Evolutionary conservation across 1,140 invertebrate species (phyloP), one percentile per base, ranked within the genome.

Genomic region (Copidosoma floridanum): DNA sequence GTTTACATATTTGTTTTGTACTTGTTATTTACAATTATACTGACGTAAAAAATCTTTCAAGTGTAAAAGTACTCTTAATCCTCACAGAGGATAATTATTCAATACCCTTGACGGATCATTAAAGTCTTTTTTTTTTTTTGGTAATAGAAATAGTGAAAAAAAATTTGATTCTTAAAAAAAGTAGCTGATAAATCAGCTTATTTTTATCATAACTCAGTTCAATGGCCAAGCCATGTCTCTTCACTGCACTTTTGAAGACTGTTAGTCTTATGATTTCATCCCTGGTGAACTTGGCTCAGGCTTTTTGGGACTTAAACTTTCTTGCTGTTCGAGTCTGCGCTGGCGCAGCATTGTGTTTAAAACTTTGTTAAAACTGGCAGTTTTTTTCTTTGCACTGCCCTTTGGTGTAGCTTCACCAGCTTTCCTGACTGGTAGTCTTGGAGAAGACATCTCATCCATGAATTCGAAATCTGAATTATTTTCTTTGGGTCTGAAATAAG

Each of bases 371-470:
- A 89, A 85, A 37, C 86, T 89, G 0, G 88, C 88, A 1, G 87
- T 89, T 75, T 89, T 89, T 74, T 89, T 89, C 68, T 89, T 90
- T 0, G 88, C 87, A 64, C 87, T 88, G 5, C 87, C 87, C 66
- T 88, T 84, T 14, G 87, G 81, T 5, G 85, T 85, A 53, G 84
- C 85, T 61, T 80, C 77, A 0, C 85, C 85, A 60, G 85, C 83
- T 64, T 85, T 81, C 14, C 83, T 72, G 7, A 88, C 86, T 55
- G 85, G 83, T 40, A 88, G 69, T 61, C 84, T 81, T 20, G 87
- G 82, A 2, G 85, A 86, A 44, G 83, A 83, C 69, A 87, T 85
- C 75, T 89, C 88, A 63, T 89, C 88, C 85, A 88, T 86, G 56
- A 89, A 90, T 75, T 89, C 88, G 73, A 89, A 89, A 68, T 89